A percentile compares a stretch with the other conserved stretches of the same genome.
Conservation (phyloP, 2,797 vertebrate genomes). For the Syndactyla subalaris region DNA sequence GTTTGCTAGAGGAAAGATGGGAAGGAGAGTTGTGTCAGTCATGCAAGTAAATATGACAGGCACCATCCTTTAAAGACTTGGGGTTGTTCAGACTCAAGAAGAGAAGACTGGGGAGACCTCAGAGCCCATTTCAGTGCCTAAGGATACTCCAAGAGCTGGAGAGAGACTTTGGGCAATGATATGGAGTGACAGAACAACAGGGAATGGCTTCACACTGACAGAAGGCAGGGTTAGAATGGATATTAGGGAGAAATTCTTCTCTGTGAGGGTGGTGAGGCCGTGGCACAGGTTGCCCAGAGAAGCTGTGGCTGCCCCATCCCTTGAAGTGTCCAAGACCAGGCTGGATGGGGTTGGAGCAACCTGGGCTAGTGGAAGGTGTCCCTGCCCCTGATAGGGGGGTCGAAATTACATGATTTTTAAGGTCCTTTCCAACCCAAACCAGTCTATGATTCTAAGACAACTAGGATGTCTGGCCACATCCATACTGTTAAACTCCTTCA, state of each 20-base stretch:
- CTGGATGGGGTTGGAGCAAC: background rate
- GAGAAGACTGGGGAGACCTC: too few species aligned
- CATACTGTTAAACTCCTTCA: background rate
- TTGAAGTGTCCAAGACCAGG: background rate
- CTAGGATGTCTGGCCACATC: background rate
- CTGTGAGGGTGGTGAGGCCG: background rate
- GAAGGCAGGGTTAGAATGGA: too few species aligned
- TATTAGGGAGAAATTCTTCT: background rate
- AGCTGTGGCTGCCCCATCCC: background rate
- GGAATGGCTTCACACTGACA: background rate
- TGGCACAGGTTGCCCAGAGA: background rate
- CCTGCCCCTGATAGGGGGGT: background rate
- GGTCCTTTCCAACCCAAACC: background rate
- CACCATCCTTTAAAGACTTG: background rate
- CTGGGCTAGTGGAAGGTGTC: background rate
- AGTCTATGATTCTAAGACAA: background rate
- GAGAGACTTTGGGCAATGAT: background rate
- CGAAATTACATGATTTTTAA: background rate
- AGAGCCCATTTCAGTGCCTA: background rate
- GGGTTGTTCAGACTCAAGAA: background rate
- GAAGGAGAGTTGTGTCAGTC: background rate
- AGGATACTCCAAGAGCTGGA: background rate
- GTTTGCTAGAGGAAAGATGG: background rate
- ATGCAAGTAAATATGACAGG: background rate
- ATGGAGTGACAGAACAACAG: background rate